These are phyloP conservation scores for Aspidapion aeneum DNA, from an alignment of 2,888 invertebrate genomes.

Conservation along the genomic window DNA sequence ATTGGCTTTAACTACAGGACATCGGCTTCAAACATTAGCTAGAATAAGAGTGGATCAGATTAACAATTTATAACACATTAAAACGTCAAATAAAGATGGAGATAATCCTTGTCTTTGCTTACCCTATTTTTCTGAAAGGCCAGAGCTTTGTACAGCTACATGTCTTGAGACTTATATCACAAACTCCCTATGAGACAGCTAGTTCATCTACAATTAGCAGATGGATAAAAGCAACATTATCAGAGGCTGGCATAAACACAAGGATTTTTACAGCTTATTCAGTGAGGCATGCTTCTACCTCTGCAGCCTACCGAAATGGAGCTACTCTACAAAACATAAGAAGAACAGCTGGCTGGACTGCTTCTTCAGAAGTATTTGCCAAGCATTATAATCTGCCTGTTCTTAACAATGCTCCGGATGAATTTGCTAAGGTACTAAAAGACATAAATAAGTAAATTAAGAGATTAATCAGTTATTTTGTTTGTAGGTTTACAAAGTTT, in stretches of 20 bases:
- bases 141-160: too few relatives aligned
- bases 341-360: conserved; percentile 5
- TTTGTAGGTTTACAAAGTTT: too few relatives aligned
- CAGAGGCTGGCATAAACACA: conserved; percentile 4
- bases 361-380: not conserved
- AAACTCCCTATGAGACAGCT: conserved; percentile 1
- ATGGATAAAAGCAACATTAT: conserved; percentile 6
- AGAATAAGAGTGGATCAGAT: conserved; percentile 6
- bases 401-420: not conserved
- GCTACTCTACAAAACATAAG: conserved; percentile 3
- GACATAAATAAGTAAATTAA: not conserved
- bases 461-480: too few relatives aligned
- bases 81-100: not conserved
- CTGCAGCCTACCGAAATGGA: conserved; percentile 3
- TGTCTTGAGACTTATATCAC: conserved; percentile 2
- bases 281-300: conserved; percentile 6
- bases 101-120: conserved; percentile 6
- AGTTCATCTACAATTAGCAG: conserved; percentile 2
- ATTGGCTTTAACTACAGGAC: conserved; percentile 24
- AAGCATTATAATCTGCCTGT: conserved; percentile 5
- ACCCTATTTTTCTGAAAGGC: conserved; percentile 4
- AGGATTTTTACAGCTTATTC: conserved; percentile 7
- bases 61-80: not conserved
- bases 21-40: conserved; percentile 3
- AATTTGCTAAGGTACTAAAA: not conserved